Conservation (phyloP, 2,888 invertebrate genomes). For the Meloe dianella region DNA sequence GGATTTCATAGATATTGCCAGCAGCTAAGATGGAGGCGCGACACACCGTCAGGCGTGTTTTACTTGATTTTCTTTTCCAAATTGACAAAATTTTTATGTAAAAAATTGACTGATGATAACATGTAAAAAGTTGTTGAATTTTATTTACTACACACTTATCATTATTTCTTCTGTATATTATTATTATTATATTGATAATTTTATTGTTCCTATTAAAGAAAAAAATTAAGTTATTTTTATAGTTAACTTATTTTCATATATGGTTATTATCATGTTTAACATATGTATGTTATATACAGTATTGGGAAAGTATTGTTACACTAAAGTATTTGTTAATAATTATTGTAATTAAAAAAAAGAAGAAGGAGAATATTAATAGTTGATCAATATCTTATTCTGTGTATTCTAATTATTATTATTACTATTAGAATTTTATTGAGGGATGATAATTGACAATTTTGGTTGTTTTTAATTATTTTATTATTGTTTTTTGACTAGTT, state of each 20-base stretch:
- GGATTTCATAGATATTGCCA: constrained; percentile 13
- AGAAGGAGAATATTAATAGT: background rate
- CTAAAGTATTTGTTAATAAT: constrained; percentile 23
- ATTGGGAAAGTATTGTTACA: constrained; percentile 41
- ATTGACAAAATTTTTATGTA: constrained; percentile 9
- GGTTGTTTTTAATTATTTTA: background rate
- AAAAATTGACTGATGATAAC: constrained; percentile 2
- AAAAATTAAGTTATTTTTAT: constrained; percentile 29
- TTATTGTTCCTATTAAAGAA: constrained; percentile 27
- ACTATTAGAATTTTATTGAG: constrained; percentile 13
- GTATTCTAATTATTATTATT: constrained; percentile 10
- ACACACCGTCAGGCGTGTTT: too few relatives aligned
- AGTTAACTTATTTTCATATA: constrained; percentile 32
- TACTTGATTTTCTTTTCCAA: constrained; percentile 12
- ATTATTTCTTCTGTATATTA: constrained; percentile 7
- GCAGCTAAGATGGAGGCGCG: constrained; percentile 10
- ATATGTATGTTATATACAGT: constrained; percentile 36
- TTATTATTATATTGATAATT: constrained; percentile 6
- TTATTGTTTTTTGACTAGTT: background rate
- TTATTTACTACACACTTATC: constrained; percentile 15
- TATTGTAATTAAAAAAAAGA: background rate
- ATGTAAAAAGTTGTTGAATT: constrained; percentile 22
- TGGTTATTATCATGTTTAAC: constrained; percentile 24
- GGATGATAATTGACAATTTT: constrained; percentile 2
- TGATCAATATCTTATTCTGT: background rate